Conservation (phyloP, 2,888 invertebrate species). For the Conistra vaccinii region DNA sequence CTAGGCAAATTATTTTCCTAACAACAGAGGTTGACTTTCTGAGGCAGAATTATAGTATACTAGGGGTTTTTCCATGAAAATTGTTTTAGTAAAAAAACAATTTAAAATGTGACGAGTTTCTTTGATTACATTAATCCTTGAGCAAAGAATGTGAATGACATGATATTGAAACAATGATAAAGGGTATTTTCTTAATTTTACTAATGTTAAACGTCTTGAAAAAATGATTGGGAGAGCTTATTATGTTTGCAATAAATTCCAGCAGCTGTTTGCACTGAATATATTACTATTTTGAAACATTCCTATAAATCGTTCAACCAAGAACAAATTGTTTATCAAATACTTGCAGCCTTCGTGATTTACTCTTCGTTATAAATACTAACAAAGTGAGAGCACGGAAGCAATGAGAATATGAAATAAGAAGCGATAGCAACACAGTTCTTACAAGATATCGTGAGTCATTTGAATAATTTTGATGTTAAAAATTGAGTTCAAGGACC, state of each 20-base stretch:
- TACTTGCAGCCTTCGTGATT: conserved; percentile 21
- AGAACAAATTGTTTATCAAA: conserved; percentile 14
- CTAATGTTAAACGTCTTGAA: neutral
- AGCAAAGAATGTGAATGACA: conserved; percentile 12
- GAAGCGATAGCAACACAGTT: conserved; percentile 61
- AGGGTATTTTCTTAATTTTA: neutral
- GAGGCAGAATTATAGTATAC: neutral
- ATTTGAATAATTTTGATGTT: conserved; percentile 63
- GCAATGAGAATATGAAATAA: conserved; percentile 26
- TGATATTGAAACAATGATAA: conserved; percentile 16
- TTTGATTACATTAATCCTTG: neutral
- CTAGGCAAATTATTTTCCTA: neutral
- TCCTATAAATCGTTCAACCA: conserved; percentile 38
- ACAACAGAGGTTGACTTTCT: neutral
- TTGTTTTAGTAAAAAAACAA: neutral
- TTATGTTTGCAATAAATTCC: conserved; percentile 14
- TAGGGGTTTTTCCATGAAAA: neutral
- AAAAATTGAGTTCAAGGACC: conserved; percentile 67
- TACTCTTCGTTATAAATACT: conserved; percentile 9
- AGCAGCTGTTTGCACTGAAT: conserved; percentile 36
- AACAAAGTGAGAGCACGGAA: conserved; percentile 26
- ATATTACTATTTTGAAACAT: conserved; percentile 37
- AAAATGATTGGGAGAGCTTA: neutral
- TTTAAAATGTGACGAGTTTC: neutral
- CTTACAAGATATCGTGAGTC: conserved; percentile 71